Base-by-base conservation (phyloP, 2,888 invertebrate genomes). In the Caenorhabditis sinica region DNA sequence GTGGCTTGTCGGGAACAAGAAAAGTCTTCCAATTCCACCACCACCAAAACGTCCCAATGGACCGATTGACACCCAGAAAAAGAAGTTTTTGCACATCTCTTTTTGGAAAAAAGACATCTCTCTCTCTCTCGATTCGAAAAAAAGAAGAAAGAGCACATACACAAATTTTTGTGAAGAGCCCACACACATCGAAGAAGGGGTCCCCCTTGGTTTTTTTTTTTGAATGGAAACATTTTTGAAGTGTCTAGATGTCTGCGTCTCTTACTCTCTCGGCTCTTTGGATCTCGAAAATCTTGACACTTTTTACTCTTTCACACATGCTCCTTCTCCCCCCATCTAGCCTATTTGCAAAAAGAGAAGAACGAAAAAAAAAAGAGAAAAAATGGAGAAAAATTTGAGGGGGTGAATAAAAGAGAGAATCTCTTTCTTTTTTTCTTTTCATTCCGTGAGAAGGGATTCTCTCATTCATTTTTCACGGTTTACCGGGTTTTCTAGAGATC, bases 1-100 rank as follows among this genome's bases (percentile, higher is more conserved):
- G 60, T 13, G n/a, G 60, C 33, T 30, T 56, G 56, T 36, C 33
- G 33, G n/a, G n/a, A 36, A 36, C 33, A 36, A 56, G 25, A 56
- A 56, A 13, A 58, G 56, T 30, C 58, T 58, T 20, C 60, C 2
- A 60, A 2, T 5, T 1, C 56, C 15, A 15, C 23, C 56, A 56
- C 11, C 6, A 11, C 40, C 9, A 40, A 66, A 65, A 23, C 49
- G 49, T 49, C 73, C 73, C 51, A 36, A 36, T 20, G 73, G 73
- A 73, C 73, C 73, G 73, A 73, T 73, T 73, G 73, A 73, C 73
- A 73, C 73, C 73, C 30, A 23, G 45, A 36, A 68, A 33, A 60
- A 33, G 20, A 60, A 68, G 23, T 51, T 68, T 66, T 51, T 20
- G 49, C 49, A 49, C 49, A 49, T 49, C 49, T 49, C 20, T 49